A percentile compares a stretch with the other conserved stretches of the same genome.
Conservation (phyloP, 2,113 vertebrate genomes). For the Melanocharis versteri region DNA sequence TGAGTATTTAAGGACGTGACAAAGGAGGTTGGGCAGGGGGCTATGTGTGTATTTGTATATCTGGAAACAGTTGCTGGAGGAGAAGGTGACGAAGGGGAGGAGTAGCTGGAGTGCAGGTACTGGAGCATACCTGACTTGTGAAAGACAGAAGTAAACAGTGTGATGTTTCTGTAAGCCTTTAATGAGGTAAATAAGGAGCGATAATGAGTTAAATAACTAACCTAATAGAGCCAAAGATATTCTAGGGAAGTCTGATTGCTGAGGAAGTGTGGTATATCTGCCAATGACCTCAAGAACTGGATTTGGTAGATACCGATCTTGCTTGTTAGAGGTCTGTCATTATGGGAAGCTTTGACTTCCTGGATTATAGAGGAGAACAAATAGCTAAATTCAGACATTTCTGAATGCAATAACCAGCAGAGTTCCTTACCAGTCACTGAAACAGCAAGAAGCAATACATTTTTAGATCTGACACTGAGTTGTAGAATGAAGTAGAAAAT, state of each 20-base stretch:
- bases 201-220: constrained; percentile 23
- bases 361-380: neutral
- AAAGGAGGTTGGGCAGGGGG: neutral
- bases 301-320: constrained; percentile 24
- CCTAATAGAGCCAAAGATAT: neutral
- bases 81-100: neutral
- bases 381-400: neutral
- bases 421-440: neutral
- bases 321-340: constrained; percentile 16
- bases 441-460: neutral
- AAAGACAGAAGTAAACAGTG: neutral
- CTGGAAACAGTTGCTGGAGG: neutral
- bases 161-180: constrained; percentile 20
- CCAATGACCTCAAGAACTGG: constrained; percentile 10
- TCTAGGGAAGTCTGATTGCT: neutral
- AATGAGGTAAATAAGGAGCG: constrained; percentile 19
- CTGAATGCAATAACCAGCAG: neutral
- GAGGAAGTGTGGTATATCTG: neutral
- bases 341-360: constrained; percentile 6
- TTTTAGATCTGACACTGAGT: neutral
- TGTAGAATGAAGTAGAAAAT: neutral
- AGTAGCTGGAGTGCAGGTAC: neutral
- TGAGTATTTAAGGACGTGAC: neutral
- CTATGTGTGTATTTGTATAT: neutral
- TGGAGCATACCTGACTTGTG: neutral